These are phyloP conservation scores for Lipophrys pholis DNA, from an alignment of 2,113 vertebrate species.

Conservation along the genomic window DNA sequence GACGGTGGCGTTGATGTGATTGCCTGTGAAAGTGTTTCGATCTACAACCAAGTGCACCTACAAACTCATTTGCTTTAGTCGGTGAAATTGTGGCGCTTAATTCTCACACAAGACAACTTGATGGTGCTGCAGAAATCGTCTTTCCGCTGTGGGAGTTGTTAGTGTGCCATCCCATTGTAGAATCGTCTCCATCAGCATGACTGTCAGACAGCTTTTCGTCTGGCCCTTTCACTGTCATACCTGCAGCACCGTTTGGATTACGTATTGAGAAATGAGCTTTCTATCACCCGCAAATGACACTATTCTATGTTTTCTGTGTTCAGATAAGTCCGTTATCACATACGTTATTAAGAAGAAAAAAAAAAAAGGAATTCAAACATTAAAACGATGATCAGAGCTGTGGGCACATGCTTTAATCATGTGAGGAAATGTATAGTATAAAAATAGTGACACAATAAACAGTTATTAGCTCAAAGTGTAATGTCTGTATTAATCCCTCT, in stretches of 20 bases:
- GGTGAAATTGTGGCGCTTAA: background rate
- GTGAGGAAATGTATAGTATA: slow-evolving; percentile 37
- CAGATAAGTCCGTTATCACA: slow-evolving; percentile 21
- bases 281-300: background rate
- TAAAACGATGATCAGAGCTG: background rate
- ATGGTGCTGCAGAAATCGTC: background rate
- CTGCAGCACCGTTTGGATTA: slow-evolving; percentile 10
- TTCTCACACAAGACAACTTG: background rate
- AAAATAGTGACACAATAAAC: slow-evolving; percentile 58
- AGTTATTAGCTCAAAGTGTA: slow-evolving; percentile 46
- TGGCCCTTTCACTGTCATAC: background rate
- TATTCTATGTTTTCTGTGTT: slow-evolving; percentile 2
- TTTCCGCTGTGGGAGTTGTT: background rate
- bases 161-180: background rate
- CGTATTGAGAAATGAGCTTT: background rate
- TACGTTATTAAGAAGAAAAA: slow-evolving; percentile 10
- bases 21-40: background rate
- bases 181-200: slow-evolving; percentile 15
- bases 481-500: slow-evolving; percentile 31
- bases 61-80: background rate
- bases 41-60: slow-evolving; percentile 1
- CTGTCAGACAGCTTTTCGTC: slow-evolving; percentile 13
- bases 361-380: slow-evolving; percentile 7
- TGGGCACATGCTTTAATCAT: slow-evolving; percentile 40
- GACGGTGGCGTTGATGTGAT: background rate